phyloP scores from a whole-genome alignment of 2,888 invertebrate species.

The Trilocha varians region DNA sequence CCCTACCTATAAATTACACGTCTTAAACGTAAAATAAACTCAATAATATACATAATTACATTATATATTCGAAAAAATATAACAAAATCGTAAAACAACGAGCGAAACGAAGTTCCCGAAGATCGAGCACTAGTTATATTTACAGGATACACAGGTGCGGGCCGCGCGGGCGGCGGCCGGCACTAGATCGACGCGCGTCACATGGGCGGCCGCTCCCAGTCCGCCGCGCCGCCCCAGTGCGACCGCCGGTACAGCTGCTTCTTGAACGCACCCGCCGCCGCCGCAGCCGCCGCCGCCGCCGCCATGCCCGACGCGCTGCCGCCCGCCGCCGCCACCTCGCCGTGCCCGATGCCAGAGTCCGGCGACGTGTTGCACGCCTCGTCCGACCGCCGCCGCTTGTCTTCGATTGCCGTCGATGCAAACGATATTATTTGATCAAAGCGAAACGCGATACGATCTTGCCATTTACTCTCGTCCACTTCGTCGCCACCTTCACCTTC shows the following conservation, averaged over 20 bases:
- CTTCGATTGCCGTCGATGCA: conserved; percentile 92
- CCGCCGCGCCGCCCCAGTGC: conserved; percentile 74
- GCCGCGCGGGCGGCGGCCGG: conserved; percentile 24
- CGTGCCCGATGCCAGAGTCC: conserved; percentile 85
- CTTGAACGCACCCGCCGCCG: conserved; percentile 76
- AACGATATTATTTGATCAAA: conserved; percentile 95
- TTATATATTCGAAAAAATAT: conserved; percentile 66
- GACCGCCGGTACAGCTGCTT: conserved; percentile 87
- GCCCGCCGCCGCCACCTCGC: conserved; percentile 59
- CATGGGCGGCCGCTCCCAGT: conserved; percentile 68
- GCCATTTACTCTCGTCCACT: conserved; percentile 91
- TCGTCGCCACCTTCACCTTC: conserved; percentile 77
- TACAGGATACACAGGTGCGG: conserved; percentile 5
- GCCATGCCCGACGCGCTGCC: conserved; percentile 17
- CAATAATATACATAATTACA: conserved; percentile 72
- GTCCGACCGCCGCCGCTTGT: conserved; percentile 87
- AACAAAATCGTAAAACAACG: conserved; percentile 47
- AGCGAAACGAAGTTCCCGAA: no score
- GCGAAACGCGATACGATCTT: conserved; percentile 92
- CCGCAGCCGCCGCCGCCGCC: conserved; percentile 57
- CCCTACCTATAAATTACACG: conserved; percentile 63
- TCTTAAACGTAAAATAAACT: conserved; percentile 69
- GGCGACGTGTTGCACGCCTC: conserved; percentile 89
- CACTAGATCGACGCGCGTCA: conserved; percentile 50
- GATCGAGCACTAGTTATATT: background rate